Evolutionary conservation across 2,797 vertebrate species (phyloP), one percentile per base, ranked within the genome.

Genomic region (Okamejei kenojei): DNA sequence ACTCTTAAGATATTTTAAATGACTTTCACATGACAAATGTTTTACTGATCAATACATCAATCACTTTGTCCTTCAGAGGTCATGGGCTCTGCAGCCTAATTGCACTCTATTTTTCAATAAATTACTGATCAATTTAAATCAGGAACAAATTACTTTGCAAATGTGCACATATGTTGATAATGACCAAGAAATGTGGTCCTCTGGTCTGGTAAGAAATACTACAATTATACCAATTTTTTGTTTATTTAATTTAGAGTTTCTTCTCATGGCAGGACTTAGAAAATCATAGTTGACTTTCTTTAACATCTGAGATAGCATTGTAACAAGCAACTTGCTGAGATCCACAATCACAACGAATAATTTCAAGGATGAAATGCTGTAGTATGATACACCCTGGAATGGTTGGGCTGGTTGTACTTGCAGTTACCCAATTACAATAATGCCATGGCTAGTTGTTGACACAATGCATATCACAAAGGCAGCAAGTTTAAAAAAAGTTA

Each of bases 21-120:
- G 71, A 71, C 86, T 74, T 35, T 29, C 76, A 71, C 71, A 54
- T 45, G 35, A 90, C 65, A 65, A 71, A 35, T 90, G 65, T 17
- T 90, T 90, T 90, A 38, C 88, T 73, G 88, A 90, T 45, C 29
- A 91, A 74, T 91, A 91, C 71, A 76, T 76, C 8, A 23, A 58
- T 74, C 32, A 74, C 7, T 74, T 92, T 74, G 71, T 73, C 38
- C 45, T 92, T 73, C 45, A 74, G 35, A 35, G 90, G 29, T 92
- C 29, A 68, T 76, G 71, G 23, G 11, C 73, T 92, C 71, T 76
- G 29, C 71, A 19, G 71, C 76, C 58, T 45, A 92, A 92, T 92
- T 92, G 38, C 90, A 92, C 90, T 92, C 86, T 74, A 91, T 92
- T 92, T 54, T 76, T 92, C 71, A 91, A 91, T 74, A 92, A 74